Conservation (phyloP, 2,113 vertebrate species). For the Anarrhichthys ocellatus region DNA sequence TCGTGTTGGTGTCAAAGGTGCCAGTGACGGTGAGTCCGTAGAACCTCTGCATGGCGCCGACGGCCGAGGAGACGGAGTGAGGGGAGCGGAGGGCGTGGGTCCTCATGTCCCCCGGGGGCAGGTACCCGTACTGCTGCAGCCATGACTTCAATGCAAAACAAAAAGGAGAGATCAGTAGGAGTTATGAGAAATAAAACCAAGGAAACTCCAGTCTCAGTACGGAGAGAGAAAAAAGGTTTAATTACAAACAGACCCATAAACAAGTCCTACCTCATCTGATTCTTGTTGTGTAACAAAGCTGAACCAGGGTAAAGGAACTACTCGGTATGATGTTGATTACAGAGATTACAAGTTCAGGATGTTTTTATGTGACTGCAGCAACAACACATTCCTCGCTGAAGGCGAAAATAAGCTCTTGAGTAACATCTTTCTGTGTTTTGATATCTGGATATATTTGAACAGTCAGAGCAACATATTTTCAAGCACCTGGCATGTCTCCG, state of each 20-base stretch:
- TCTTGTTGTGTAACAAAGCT: constrained; percentile 20
- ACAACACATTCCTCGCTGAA: constrained; percentile 68
- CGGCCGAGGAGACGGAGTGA: constrained; percentile 88
- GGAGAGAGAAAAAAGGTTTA: not conserved
- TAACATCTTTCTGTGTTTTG: constrained; percentile 44
- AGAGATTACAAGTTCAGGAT: constrained; percentile 22
- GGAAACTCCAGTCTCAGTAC: constrained; percentile 4
- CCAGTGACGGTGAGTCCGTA: constrained; percentile 90
- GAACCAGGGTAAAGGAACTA: not conserved
- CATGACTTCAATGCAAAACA: constrained; percentile 82
- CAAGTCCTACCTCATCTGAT: not conserved
- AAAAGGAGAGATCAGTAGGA: not conserved
- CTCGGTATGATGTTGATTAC: constrained; percentile 5
- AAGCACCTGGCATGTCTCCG: constrained; percentile 48
- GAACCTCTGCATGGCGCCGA: constrained; percentile 92
- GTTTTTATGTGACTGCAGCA: constrained; percentile 37
- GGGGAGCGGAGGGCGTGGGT: constrained; percentile 89
- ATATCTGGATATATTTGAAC: constrained; percentile 24
- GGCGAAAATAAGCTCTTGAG: constrained; percentile 42
- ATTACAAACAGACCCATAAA: constrained; percentile 28
- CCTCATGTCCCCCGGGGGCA: constrained; percentile 92
- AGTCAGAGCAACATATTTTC: constrained; percentile 22
- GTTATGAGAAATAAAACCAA: constrained; percentile 25
- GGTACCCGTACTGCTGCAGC: constrained; percentile 94
- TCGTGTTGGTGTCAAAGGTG: constrained; percentile 82